A percentile compares a stretch with the other conserved stretches of the same genome.
These are phyloP conservation scores for Albula goreensis DNA, from an alignment of 2,113 vertebrate species.

Conservation along the genomic window DNA sequence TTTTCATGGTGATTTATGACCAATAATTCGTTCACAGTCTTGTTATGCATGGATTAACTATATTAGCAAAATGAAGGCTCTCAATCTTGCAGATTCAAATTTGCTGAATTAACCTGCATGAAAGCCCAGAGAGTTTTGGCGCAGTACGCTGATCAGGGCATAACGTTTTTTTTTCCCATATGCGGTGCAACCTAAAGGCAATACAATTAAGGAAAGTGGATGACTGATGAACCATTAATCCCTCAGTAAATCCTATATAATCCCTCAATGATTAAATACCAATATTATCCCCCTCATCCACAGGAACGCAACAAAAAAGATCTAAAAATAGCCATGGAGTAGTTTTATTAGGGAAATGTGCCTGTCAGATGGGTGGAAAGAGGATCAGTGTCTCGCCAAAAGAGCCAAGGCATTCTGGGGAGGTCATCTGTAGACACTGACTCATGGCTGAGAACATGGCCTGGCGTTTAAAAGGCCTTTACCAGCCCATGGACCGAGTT, in stretches of 20 bases:
- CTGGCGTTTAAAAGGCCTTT: no score
- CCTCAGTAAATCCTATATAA: constrained; percentile 19
- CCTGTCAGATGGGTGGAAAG: background rate
- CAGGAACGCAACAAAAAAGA: background rate
- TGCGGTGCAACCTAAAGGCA: constrained; percentile 25
- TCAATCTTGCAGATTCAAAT: background rate
- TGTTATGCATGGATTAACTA: constrained; percentile 10
- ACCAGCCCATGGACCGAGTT: background rate
- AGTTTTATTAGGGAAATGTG: background rate
- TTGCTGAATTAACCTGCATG: constrained; percentile 14
- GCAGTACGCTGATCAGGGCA: background rate
- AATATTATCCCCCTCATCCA: constrained; percentile 18
- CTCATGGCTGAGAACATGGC: no score
- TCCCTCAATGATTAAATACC: constrained; percentile 28
- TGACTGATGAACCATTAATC: constrained; percentile 23
- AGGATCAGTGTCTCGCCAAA: background rate
- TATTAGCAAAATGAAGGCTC: background rate
- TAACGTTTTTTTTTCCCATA: constrained; percentile 11
- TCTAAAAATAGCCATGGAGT: constrained; percentile 21
- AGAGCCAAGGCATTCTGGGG: background rate
- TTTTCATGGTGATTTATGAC: background rate
- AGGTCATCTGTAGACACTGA: no score
- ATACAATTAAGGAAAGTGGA: constrained; percentile 35
- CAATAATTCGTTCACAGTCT: background rate
- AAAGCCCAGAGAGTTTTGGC: background rate